Base-by-base conservation (phyloP, 2,113 vertebrate genomes). In the Chloropsis hardwickii region DNA sequence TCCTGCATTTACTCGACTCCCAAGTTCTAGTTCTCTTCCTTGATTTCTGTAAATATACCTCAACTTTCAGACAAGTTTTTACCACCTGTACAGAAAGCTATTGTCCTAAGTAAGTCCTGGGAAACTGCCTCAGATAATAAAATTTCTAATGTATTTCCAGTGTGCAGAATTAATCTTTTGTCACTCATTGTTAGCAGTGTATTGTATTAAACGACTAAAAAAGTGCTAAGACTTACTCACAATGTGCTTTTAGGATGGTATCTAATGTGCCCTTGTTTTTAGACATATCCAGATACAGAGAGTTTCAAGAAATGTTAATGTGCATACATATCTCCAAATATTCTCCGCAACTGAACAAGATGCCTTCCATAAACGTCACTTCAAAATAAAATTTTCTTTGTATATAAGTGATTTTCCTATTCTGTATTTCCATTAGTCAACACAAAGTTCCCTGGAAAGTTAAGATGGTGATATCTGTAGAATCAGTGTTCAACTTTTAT, bases 401-500 rank as follows among this genome's bases (percentile, higher is more conserved):
- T 2, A 0, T 60, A 21, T 28, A 74, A 58, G 13, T 66, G 28
- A 56, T 76, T 79, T 17, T 79, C 4, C 16, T 9, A 10, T 77
- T 86, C 31, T 53, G 12, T 28, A 72, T 81, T 91, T 79, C 62
- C 28, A 56, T 85, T 67, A 86, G 13, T 51, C 37, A 94, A 29
- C 20, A 35, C 4, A 83, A 81, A 76, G 79, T 47, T 91, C 39
- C 58, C 31, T 48, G 40, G 60, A 65, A 95, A 92, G 15, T 56
- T 73, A 85, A 76, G 69, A 69, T 40, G 60, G 14, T 50, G 64
- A 65, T 79, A 80, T 45, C 45, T 93, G 17, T 86, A 91, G 92
- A 79, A 96, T 86, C 67, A 90, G 24, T 42, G 35, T 86, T 70
- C 86, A 94, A 45, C 54, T 61, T 92, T 56, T 89, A 90, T 62